Conservation (phyloP, 2,113 vertebrate species). For the Tauraco erythrolophus region DNA sequence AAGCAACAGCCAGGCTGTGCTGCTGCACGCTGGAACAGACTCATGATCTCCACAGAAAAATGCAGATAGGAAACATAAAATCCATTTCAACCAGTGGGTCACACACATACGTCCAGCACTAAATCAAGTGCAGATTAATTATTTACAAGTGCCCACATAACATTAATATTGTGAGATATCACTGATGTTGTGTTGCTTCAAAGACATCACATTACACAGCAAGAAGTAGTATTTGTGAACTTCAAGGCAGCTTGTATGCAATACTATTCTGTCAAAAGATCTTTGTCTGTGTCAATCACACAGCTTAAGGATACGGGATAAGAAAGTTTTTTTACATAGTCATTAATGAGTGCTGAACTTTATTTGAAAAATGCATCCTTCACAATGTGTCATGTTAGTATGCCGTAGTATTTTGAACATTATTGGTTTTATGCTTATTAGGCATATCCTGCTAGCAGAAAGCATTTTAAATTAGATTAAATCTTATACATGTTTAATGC, state of each 20-base stretch:
- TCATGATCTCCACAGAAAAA: not conserved
- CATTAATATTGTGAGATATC: not conserved
- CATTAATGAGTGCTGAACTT: conserved; percentile 60
- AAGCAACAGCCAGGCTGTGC: not conserved
- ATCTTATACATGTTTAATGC: conserved; percentile 84
- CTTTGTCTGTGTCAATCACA: not conserved
- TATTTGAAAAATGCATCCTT: conserved; percentile 10
- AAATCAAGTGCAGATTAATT: not conserved
- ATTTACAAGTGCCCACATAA: not conserved
- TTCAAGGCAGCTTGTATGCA: not conserved
- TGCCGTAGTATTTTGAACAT: conserved; percentile 12
- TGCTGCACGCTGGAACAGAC: not conserved
- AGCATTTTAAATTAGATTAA: conserved; percentile 76
- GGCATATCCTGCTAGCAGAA: conserved; percentile 60
- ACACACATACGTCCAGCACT: not conserved
- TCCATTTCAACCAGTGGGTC: not conserved
- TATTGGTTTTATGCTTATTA: conserved; percentile 72
- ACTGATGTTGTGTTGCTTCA: not conserved
- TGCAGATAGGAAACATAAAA: not conserved
- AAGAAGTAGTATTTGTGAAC: conserved; percentile 14
- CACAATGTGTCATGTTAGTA: conserved; percentile 23
- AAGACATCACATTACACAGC: not conserved
- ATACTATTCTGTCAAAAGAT: not conserved
- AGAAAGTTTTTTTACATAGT: not conserved
- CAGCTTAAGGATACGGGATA: not conserved